phyloP scores from a whole-genome alignment of 2,113 vertebrate genomes.

The Dipodomys stephensi region DNA sequence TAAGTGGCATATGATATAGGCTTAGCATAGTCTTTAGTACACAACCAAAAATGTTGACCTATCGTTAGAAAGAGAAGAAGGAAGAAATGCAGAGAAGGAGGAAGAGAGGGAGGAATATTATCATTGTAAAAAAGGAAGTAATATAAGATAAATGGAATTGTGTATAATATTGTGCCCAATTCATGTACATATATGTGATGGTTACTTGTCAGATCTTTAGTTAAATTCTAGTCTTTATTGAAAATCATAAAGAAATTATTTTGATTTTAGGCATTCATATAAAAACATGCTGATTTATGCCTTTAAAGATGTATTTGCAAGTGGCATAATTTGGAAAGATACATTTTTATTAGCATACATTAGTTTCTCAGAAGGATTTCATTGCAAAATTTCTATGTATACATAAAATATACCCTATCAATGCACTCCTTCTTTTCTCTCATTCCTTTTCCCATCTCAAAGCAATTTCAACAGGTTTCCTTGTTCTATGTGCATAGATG shows the following conservation, averaged over 20 bases:
- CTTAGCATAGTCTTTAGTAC: not conserved
- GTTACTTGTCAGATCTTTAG: not conserved
- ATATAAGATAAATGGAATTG: slow-evolving; percentile 1
- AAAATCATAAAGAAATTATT: slow-evolving; percentile 43
- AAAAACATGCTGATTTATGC: slow-evolving; percentile 37
- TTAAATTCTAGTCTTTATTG: not conserved
- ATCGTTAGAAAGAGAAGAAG: not conserved
- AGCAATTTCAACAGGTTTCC: too few species aligned
- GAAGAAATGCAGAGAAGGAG: too few species aligned
- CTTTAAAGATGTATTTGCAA: slow-evolving; percentile 43
- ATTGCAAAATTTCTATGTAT: too few species aligned
- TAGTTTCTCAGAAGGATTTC: too few species aligned
- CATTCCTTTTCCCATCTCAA: too few species aligned
- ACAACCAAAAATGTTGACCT: not conserved
- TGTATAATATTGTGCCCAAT: not conserved
- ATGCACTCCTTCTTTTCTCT: too few species aligned
- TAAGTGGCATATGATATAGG: not conserved
- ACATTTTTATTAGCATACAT: too few species aligned
- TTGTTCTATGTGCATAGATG: too few species aligned
- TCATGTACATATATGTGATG: not conserved
- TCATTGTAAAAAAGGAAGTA: slow-evolving; percentile 11
- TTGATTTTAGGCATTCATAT: slow-evolving; percentile 20
- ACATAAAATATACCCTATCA: too few species aligned
- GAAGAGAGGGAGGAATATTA: not conserved
- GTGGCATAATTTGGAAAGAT: slow-evolving; percentile 22